These are phyloP conservation scores for Melanotaenia duboulayi DNA, from an alignment of 2,113 vertebrate genomes.

Conservation along the genomic window DNA sequence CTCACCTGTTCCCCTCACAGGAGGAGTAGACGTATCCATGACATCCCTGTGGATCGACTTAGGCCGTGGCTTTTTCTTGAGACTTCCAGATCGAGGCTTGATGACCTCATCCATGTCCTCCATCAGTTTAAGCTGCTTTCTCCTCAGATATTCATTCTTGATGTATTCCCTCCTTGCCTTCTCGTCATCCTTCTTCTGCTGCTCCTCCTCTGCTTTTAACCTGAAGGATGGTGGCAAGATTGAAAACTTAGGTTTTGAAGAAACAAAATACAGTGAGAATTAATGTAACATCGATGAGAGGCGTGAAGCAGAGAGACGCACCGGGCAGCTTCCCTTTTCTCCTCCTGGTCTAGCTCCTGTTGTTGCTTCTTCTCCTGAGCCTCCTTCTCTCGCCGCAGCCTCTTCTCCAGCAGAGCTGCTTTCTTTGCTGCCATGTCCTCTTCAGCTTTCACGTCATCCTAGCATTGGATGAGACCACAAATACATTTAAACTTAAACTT, in stretches of 20 bases:
- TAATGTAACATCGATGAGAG: background rate
- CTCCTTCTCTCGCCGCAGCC: slow-evolving; percentile 92
- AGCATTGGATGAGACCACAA: slow-evolving; percentile 17
- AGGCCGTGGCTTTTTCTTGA: slow-evolving; percentile 93
- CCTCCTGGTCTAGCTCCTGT: slow-evolving; percentile 91
- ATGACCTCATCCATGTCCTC: slow-evolving; percentile 94
- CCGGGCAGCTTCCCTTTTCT: slow-evolving; percentile 92
- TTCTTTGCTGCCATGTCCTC: slow-evolving; percentile 94
- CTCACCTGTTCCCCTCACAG: slow-evolving; percentile 88
- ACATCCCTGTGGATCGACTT: slow-evolving; percentile 96
- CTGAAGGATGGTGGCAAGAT: slow-evolving; percentile 71
- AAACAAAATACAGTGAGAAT: background rate
- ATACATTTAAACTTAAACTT: background rate
- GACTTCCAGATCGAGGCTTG: slow-evolving; percentile 87
- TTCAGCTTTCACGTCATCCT: slow-evolving; percentile 96
- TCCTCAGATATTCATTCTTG: slow-evolving; percentile 92
- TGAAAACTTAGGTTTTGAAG: background rate
- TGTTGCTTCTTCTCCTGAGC: slow-evolving; percentile 90
- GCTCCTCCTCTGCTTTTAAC: slow-evolving; percentile 94
- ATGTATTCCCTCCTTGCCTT: slow-evolving; percentile 91
- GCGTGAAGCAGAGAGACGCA: slow-evolving; percentile 55
- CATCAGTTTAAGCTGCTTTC: slow-evolving; percentile 95
- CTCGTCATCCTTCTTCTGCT: slow-evolving; percentile 93
- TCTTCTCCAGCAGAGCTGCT: slow-evolving; percentile 93
- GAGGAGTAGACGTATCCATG: slow-evolving; percentile 88